These are phyloP conservation scores for Bovichtus diacanthus DNA, from an alignment of 2,797 vertebrate genomes.

Conservation along the genomic window DNA sequence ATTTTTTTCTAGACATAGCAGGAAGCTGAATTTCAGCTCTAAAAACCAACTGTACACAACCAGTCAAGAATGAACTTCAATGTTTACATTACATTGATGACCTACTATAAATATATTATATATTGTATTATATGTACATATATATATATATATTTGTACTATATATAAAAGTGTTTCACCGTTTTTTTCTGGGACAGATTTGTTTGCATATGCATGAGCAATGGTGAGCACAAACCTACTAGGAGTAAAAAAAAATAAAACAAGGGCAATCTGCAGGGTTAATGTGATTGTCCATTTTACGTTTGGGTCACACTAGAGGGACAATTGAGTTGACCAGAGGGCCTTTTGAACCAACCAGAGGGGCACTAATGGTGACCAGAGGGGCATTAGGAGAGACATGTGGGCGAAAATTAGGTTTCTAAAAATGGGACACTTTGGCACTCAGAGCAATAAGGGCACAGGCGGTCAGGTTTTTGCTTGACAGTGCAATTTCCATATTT, in stretches of 20 bases:
- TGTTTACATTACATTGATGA: too few relatives aligned
- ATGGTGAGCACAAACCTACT: not conserved
- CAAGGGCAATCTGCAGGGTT: not conserved
- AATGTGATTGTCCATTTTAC: slow-evolving; percentile 24
- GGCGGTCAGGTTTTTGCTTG: slow-evolving; percentile 40
- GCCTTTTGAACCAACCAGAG: slow-evolving; percentile 23
- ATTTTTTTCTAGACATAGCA: too few relatives aligned
- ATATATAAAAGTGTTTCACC: not conserved
- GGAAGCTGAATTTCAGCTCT: too few relatives aligned
- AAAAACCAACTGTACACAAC: too few relatives aligned
- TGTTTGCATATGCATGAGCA: not conserved
- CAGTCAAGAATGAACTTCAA: too few relatives aligned
- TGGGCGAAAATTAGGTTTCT: slow-evolving; percentile 34
- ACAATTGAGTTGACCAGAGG: slow-evolving; percentile 1
- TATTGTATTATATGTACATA: too few relatives aligned
- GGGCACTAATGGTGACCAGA: slow-evolving; percentile 44
- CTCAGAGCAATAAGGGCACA: slow-evolving; percentile 36
- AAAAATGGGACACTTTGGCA: slow-evolving; percentile 55
- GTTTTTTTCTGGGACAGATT: not conserved
- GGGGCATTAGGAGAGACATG: slow-evolving; percentile 38
- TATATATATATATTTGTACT: too few relatives aligned
- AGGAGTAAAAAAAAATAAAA: not conserved
- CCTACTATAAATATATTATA: too few relatives aligned
- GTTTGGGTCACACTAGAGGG: slow-evolving; percentile 13
- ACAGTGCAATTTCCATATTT: slow-evolving; percentile 61